Conservation (phyloP, 92 coral and sea anemone species). For the Zoanthus sociatus region DNA sequence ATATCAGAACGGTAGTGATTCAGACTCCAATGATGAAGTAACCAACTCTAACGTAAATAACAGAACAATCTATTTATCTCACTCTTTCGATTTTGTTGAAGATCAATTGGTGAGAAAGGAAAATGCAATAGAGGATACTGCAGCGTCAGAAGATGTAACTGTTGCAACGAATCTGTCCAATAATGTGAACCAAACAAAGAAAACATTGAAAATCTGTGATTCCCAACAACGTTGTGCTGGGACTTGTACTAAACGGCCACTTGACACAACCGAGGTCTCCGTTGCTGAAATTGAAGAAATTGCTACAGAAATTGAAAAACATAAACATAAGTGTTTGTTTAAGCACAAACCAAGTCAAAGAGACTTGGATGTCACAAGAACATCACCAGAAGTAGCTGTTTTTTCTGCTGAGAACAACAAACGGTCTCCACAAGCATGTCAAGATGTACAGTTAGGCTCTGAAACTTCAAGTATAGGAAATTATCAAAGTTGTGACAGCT, state of each 20-base stretch:
- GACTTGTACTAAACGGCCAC: constrained; percentile 15
- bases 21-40: constrained; percentile 20
- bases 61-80: constrained; percentile 47
- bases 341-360: background rate
- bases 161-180: background rate
- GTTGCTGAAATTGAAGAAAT: constrained; percentile 40
- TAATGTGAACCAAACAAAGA: background rate
- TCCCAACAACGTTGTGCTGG: background rate
- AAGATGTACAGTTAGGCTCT: background rate
- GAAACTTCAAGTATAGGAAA: constrained; percentile 25
- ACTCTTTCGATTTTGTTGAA: constrained; percentile 44
- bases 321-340: background rate
- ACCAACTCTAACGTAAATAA: constrained; percentile 18
- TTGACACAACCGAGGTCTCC: background rate
- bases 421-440: constrained; percentile 6
- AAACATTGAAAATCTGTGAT: background rate
- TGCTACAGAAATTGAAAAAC: background rate
- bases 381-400: background rate
- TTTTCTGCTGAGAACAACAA: background rate
- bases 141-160: background rate
- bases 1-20: constrained; percentile 40
- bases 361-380: background rate
- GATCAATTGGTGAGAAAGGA: constrained; percentile 22
- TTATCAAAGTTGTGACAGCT: constrained; percentile 29
- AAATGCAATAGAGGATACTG: background rate